These are phyloP conservation scores for Ormia ochracea DNA, from an alignment of 2,888 invertebrate species.

Conservation along the genomic window DNA sequence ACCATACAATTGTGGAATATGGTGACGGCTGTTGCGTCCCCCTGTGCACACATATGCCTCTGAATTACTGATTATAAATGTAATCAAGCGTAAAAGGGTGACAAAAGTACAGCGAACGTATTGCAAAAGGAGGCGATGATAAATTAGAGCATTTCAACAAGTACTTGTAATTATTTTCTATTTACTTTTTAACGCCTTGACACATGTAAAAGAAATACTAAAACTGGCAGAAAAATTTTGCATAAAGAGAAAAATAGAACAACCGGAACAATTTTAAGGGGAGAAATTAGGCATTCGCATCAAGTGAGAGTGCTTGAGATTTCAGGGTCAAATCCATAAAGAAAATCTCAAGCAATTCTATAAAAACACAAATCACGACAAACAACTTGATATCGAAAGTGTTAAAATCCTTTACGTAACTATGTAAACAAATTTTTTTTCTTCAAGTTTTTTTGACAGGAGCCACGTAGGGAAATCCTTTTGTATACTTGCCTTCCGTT, in stretches of 20 bases:
- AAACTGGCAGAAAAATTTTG: neutral
- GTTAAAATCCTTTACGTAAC: too few relatives aligned
- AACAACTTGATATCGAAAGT: conserved; percentile 13
- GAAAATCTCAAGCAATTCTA: neutral
- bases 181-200: conserved; percentile 38
- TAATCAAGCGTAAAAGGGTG: neutral
- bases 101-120: neutral
- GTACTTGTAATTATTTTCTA: conserved; percentile 27
- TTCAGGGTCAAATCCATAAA: conserved; percentile 8
- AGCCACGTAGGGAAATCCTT: too few relatives aligned
- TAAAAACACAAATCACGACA: neutral
- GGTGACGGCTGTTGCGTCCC: too few relatives aligned
- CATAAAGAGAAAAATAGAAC: conserved; percentile 4
- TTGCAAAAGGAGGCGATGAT: neutral
- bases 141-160: neutral
- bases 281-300: neutral
- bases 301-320: neutral
- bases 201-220: conserved; percentile 12
- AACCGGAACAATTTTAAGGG: neutral
- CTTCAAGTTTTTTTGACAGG: too few relatives aligned
- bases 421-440: too few relatives aligned
- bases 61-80: neutral
- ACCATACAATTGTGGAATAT: too few relatives aligned
- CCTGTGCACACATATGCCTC: neutral
- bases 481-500: too few relatives aligned